A percentile compares a stretch with the other conserved stretches of the same genome.
These are phyloP conservation scores for Heteromurus nitidus DNA, from an alignment of 2,888 invertebrate genomes.

Conservation along the genomic window DNA sequence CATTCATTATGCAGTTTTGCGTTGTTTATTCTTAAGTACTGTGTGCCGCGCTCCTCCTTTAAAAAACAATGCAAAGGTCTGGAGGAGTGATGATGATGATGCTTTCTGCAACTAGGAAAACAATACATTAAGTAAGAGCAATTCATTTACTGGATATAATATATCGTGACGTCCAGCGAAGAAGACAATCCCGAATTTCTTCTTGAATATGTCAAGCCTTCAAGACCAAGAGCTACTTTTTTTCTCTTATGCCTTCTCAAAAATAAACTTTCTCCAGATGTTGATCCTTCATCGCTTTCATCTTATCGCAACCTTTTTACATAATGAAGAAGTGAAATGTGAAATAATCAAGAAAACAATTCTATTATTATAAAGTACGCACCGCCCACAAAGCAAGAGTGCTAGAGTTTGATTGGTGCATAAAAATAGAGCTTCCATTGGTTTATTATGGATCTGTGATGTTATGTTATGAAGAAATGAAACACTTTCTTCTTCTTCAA, in stretches of 20 bases:
- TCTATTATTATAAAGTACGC: too few species aligned
- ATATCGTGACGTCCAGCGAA: background rate
- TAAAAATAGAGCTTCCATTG: too few species aligned
- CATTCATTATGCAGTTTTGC: too few species aligned
- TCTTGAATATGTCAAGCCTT: constrained; percentile 18
- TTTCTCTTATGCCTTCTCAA: too few species aligned
- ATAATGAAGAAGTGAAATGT: background rate
- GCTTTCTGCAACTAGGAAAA: background rate
- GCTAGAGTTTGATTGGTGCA: too few species aligned
- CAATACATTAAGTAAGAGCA: constrained; percentile 7
- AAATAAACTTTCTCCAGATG: background rate
- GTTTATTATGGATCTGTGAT: too few species aligned
- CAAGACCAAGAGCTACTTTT: constrained; percentile 7
- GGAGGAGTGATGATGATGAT: background rate
- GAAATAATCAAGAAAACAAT: too few species aligned
- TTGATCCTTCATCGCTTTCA: background rate
- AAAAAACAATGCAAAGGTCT: background rate
- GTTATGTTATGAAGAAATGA: too few species aligned
- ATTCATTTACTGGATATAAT: constrained; percentile 3
- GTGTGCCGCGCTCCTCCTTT: background rate
- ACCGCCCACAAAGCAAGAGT: too few species aligned
- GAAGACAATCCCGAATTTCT: background rate
- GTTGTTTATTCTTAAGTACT: too few species aligned
- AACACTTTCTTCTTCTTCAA: background rate
- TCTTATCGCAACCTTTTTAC: background rate